A percentile compares a stretch with the other conserved stretches of the same genome.
Evolutionary conservation across 1,140 invertebrate species (phyloP).

Genomic region (Danaus plexippus): DNA sequence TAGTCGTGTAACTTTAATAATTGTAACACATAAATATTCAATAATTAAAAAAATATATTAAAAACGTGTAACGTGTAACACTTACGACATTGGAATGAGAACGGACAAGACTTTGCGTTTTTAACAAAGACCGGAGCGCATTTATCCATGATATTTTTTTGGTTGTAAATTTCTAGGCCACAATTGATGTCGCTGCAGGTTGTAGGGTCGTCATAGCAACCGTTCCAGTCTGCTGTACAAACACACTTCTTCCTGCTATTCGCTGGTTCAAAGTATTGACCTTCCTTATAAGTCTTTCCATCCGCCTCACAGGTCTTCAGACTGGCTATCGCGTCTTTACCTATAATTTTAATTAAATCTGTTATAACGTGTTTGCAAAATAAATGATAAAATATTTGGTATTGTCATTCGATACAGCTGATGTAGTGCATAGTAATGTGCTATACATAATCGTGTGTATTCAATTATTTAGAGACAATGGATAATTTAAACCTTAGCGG

Average conservation of each 20-base stretch:
- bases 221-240: constrained; percentile 61
- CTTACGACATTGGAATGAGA: constrained; percentile 71
- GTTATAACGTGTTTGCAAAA: no score
- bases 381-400: no score
- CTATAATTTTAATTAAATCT: constrained; percentile 25
- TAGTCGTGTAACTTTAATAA: no score
- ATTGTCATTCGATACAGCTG: no score
- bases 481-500: no score
- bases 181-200: constrained; percentile 70
- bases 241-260: constrained; percentile 65
- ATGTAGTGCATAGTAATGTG: no score
- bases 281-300: constrained; percentile 63
- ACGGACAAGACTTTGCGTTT: constrained; percentile 59
- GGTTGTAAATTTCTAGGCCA: constrained; percentile 65
- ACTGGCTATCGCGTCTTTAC: constrained; percentile 52
- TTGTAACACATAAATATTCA: no score
- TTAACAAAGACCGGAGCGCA: constrained; percentile 68
- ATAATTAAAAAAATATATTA: no score
- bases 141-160: constrained; percentile 50
- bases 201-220: constrained; percentile 36
- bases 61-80: constrained; percentile 15
- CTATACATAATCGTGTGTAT: no score
- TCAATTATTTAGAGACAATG: no score
- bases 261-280: constrained; percentile 65
- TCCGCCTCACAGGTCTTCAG: constrained; percentile 64